These are phyloP conservation scores for Vanacampus margaritifer DNA, from an alignment of 2,113 vertebrate species.

Conservation along the genomic window DNA sequence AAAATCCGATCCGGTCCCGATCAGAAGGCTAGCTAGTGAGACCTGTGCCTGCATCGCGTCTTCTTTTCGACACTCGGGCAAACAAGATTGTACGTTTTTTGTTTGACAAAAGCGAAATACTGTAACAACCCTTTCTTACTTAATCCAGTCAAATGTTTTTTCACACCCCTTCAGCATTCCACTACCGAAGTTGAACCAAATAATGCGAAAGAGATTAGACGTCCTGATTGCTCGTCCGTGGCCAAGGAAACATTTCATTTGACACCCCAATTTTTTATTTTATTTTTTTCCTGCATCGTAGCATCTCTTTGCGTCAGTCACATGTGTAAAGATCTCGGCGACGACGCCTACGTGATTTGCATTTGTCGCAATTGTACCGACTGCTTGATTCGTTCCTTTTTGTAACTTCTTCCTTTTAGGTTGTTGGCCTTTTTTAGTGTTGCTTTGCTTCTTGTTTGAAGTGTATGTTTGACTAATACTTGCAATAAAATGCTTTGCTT, in stretches of 20 bases:
- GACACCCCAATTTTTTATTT: conserved; percentile 19
- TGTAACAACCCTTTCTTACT: not conserved
- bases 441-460: too few species aligned
- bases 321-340: conserved; percentile 15
- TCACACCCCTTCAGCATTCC: conserved; percentile 60
- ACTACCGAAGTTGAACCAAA: conserved; percentile 60
- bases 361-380: conserved; percentile 71
- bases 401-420: conserved; percentile 68
- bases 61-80: not conserved
- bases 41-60: conserved; percentile 53
- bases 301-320: conserved; percentile 34
- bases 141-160: not conserved
- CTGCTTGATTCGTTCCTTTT: conserved; percentile 66
- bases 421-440: conserved; percentile 75
- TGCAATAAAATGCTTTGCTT: conserved; percentile 85
- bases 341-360: not conserved
- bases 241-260: conserved; percentile 36
- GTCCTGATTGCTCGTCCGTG: conserved; percentile 33
- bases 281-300: conserved; percentile 19
- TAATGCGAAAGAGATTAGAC: conserved; percentile 63
- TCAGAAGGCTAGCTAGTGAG: conserved; percentile 3
- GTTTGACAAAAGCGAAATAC: not conserved
- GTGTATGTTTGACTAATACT: conserved; percentile 84
- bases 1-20: not conserved
- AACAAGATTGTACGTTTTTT: not conserved